Evolutionary conservation across 2,888 invertebrate genomes (phyloP).

Genomic region (Conops quadrifasciatus): DNA sequence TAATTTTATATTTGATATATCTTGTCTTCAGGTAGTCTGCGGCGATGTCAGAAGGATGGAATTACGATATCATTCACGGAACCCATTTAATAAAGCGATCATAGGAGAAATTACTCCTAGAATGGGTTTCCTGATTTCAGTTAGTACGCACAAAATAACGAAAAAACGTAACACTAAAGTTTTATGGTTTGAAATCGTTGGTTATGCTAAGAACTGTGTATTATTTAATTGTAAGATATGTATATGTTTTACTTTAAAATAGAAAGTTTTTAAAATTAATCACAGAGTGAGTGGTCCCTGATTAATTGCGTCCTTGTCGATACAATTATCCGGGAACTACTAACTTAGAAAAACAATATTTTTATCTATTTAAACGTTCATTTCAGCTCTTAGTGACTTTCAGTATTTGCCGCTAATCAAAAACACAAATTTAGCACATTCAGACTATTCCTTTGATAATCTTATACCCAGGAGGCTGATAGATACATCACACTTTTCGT

Average conservation of each 20-base stretch:
- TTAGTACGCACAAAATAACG: slow-evolving; percentile 70
- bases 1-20: background rate
- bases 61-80: slow-evolving; percentile 81
- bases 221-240: slow-evolving; percentile 62
- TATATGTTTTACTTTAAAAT: background rate
- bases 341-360: background rate
- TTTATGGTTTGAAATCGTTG: slow-evolving; percentile 54
- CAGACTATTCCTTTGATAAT: slow-evolving; percentile 70
- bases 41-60: slow-evolving; percentile 74
- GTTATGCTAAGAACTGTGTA: slow-evolving; percentile 55
- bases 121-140: slow-evolving; percentile 77
- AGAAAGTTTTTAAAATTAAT: background rate
- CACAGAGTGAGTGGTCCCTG: background rate
- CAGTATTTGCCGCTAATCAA: slow-evolving; percentile 84
- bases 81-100: slow-evolving; percentile 81
- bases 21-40: slow-evolving; percentile 66
- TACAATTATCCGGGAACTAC: background rate
- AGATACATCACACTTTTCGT: slow-evolving; percentile 69
- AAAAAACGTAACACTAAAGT: slow-evolving; percentile 48
- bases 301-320: background rate
- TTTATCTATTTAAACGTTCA: slow-evolving; percentile 23
- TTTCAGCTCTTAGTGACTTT: slow-evolving; percentile 85
- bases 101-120: slow-evolving; percentile 75
- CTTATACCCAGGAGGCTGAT: slow-evolving; percentile 70
- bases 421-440: slow-evolving; percentile 37